These are phyloP conservation scores for Clunio marinus DNA, from an alignment of 2,888 invertebrate species.

Conservation along the genomic window DNA sequence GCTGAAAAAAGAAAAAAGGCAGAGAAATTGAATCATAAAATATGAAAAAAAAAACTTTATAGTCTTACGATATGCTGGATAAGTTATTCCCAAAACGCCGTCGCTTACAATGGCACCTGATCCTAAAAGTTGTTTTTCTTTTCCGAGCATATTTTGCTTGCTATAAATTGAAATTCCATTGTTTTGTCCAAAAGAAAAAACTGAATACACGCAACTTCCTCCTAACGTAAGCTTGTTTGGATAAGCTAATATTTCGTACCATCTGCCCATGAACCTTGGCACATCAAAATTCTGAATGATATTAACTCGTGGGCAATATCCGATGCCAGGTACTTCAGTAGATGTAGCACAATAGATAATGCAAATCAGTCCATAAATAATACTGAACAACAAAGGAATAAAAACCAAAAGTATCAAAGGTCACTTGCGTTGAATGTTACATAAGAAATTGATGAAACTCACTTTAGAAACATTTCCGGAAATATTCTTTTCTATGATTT, in stretches of 20 bases:
- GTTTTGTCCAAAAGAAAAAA: neutral
- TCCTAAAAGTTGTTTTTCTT: conserved; percentile 26
- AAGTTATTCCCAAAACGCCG: conserved; percentile 19
- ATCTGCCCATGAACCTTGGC: conserved; percentile 44
- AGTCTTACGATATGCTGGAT: conserved; percentile 27
- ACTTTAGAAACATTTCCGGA: no score
- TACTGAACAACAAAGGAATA: neutral
- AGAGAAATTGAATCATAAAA: no score
- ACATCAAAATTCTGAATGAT: conserved; percentile 7
- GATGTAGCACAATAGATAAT: neutral
- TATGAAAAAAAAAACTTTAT: neutral
- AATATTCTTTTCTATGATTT: no score
- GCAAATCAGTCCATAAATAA: neutral
- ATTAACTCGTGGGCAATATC: neutral
- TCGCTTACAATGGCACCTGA: neutral
- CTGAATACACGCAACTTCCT: neutral
- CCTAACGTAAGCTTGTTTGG: neutral
- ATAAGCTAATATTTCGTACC: conserved; percentile 56
- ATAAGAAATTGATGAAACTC: no score
- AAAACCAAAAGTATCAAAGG: no score
- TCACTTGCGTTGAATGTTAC: no score
- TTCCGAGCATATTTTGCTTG: neutral
- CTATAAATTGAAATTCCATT: neutral
- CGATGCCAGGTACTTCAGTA: conserved; percentile 2
- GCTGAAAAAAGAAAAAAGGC: no score